Evolutionary conservation across 2,888 invertebrate species (phyloP), one percentile per base, ranked within the genome.

Genomic region (Caenorhabditis panamensis): DNA sequence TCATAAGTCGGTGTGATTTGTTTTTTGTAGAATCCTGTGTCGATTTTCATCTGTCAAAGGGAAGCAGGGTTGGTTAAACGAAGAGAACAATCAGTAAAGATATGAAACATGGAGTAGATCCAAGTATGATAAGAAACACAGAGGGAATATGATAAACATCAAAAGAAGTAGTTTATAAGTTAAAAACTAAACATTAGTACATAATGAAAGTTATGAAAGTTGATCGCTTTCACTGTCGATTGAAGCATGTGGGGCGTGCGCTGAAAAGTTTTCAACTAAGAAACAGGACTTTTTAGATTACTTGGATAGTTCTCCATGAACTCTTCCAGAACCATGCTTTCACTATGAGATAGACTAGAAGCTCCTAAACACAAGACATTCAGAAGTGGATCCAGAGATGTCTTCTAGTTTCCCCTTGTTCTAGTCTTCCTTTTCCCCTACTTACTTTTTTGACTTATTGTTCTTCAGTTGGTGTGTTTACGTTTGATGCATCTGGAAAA

Each of bases 241-340:
- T n/a, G 66, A 58, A 16, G 75, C 66, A 26, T 66, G 59, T 44
- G 66, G 75, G 20, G 66, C 59, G 18, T 44, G 59, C 26, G 66
- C 75, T 75, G 75, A 47, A 75, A 67, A 8, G 22, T 54, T 20
- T 26, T 28, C n/a, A 18, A 37, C 20, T 51, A 20, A 18, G 53
- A 18, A 22, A 36, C 16, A 13, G 31, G 31, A 51, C 16, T 49
- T 3, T 22, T 16, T 0, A 31, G 9, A 49, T 72, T 67, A 78
- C 79, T 67, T 63, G 79, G 67, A 67, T 72, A 72, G 49, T 79
- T 72, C 26, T 79, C 79, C 71, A 78, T 59, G 26, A 71, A 78
- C 20, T 69, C 61, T 53, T 75, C 66, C 11, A 75, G 22, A 26
- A 51, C 28, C 31, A 75, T 41, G 36, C 47, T 66, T 26, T 66